Conservation (phyloP, 37 sponge, comb jelly and placozoan species). For the Corticium candelabrum region DNA sequence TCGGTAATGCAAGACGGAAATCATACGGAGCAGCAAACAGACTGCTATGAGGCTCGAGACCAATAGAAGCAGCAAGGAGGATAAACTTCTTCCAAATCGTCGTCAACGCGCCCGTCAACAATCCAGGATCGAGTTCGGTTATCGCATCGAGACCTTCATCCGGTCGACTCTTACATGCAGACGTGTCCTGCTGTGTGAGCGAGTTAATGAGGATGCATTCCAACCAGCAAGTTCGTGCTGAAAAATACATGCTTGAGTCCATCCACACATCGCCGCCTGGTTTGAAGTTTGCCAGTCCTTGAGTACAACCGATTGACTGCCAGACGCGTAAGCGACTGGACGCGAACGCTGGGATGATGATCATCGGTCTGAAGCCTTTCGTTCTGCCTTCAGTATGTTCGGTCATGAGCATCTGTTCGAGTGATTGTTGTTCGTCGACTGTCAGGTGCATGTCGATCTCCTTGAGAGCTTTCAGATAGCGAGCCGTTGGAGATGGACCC, state of each 20-base stretch:
- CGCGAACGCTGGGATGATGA: conserved; percentile 1
- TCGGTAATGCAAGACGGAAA: neutral
- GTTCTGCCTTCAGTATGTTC: no score
- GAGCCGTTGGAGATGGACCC: neutral
- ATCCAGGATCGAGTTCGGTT: neutral
- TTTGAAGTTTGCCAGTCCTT: neutral
- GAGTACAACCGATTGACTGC: neutral
- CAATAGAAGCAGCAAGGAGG: neutral
- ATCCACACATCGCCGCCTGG: neutral
- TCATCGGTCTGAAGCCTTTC: neutral
- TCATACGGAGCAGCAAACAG: neutral
- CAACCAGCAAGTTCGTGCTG: neutral
- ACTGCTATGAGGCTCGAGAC: neutral
- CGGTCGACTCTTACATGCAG: neutral
- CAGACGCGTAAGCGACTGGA: conserved; percentile 1
- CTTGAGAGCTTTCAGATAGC: neutral
- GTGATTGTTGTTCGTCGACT: neutral
- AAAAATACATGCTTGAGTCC: neutral
- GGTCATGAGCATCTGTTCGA: no score
- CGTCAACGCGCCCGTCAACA: neutral
- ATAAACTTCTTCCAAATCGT: neutral
- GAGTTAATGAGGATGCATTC: neutral
- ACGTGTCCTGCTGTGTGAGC: neutral
- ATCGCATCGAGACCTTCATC: neutral
- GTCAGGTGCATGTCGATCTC: neutral